Evolutionary conservation across 2,113 vertebrate species (phyloP).

Genomic region (Neogale vison): DNA sequence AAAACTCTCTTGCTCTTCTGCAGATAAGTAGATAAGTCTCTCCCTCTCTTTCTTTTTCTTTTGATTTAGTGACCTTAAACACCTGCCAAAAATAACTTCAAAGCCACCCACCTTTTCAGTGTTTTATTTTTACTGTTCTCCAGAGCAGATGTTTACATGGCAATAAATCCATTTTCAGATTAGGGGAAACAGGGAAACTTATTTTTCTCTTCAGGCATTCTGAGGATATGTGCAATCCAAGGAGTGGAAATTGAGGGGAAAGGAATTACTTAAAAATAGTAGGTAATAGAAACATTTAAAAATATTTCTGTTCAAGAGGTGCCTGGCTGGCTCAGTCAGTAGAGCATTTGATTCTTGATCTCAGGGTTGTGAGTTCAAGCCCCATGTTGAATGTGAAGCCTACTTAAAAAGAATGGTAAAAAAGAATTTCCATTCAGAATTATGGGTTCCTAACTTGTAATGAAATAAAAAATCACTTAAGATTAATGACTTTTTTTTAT

Average conservation of each 20-base stretch:
- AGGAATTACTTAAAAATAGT: neutral
- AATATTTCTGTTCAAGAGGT: neutral
- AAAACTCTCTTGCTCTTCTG: conserved; percentile 51
- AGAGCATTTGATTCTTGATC: neutral
- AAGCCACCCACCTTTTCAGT: conserved; percentile 16
- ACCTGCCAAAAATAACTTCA: conserved; percentile 53
- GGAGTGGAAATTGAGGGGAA: neutral
- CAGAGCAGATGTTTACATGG: conserved; percentile 59
- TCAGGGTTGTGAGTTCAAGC: neutral
- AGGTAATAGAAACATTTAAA: neutral
- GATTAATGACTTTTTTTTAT: neutral
- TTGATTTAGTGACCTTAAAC: conserved; percentile 55
- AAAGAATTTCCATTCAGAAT: neutral
- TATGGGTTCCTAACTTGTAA: neutral
- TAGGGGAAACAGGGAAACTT: conserved; percentile 32
- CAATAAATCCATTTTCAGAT: conserved; percentile 66
- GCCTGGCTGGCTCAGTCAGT: neutral
- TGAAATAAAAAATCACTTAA: neutral
- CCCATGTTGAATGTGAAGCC: neutral
- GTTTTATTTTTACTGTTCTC: conserved; percentile 53
- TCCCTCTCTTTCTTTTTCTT: neutral
- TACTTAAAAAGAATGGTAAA: neutral
- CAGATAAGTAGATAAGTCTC: conserved; percentile 25
- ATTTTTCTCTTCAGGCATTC: conserved; percentile 11
- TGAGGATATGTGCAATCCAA: conserved; percentile 6